Conservation (phyloP, 2,888 invertebrate genomes). For the Drosophila nigritarsus region DNA sequence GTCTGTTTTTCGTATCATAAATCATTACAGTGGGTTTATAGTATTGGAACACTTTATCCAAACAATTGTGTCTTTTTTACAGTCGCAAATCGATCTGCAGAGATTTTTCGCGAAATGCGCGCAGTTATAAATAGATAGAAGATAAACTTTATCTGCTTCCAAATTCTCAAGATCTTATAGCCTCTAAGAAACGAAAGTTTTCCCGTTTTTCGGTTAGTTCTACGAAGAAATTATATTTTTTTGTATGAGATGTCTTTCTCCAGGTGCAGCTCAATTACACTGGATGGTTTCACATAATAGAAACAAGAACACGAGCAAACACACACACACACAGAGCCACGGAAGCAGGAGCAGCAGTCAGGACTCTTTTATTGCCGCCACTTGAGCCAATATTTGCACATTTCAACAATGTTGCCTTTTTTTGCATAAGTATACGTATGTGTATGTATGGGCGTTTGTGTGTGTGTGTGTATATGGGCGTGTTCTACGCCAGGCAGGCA, state of each 20-base stretch:
- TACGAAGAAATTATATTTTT: neutral
- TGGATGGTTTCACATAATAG: conserved; percentile 34
- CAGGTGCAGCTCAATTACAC: conserved; percentile 1
- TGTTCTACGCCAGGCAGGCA: conserved; percentile 15
- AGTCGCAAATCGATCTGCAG: neutral
- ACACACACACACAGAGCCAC: neutral
- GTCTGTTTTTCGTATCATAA: neutral
- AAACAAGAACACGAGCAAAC: conserved; percentile 35
- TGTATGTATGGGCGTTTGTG: conserved; percentile 14
- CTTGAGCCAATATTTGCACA: conserved; percentile 80
- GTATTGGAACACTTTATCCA: neutral
- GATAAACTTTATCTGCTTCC: neutral
- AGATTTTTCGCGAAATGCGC: neutral
- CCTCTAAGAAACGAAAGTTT: fast-evolving
- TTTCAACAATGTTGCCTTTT: conserved; percentile 75
- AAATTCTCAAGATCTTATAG: neutral
- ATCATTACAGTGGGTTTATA: fast-evolving
- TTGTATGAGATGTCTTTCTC: neutral
- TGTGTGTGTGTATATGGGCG: conserved; percentile 28
- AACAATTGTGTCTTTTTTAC: neutral
- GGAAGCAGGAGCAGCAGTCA: neutral
- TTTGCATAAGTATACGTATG: conserved; percentile 33
- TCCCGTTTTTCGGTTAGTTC: neutral
- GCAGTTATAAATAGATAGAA: neutral
- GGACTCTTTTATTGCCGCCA: conserved; percentile 77